Conservation (phyloP, 2,113 vertebrate genomes). For the Notothenia rossii region DNA sequence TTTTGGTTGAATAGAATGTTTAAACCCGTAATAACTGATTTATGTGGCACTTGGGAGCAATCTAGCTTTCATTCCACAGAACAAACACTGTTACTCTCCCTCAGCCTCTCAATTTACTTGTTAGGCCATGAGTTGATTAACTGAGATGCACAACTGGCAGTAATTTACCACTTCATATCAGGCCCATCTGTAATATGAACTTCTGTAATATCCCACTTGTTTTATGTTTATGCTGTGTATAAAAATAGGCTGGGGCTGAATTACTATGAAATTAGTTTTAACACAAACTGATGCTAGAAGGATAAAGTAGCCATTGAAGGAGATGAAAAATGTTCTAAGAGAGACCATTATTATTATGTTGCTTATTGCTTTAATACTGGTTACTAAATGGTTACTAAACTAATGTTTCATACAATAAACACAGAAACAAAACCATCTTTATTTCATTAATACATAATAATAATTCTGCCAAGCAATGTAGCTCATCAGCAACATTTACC, state of each 20-base stretch:
- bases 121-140: slow-evolving; percentile 2
- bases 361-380: too few relatives aligned
- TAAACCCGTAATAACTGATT: not conserved
- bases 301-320: not conserved
- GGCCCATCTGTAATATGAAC: not conserved
- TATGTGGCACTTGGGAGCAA: not conserved
- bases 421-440: too few relatives aligned
- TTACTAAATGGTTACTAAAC: too few relatives aligned
- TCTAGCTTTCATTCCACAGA: not conserved
- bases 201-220: not conserved
- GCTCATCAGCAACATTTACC: too few relatives aligned
- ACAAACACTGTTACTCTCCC: not conserved
- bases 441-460: too few relatives aligned
- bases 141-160: not conserved
- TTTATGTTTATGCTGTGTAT: not conserved
- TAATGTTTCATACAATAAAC: too few relatives aligned
- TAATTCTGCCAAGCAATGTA: too few relatives aligned
- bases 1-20: not conserved
- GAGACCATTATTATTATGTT: not conserved
- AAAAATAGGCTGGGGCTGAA: not conserved
- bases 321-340: not conserved
- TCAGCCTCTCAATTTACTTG: not conserved
- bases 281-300: not conserved
- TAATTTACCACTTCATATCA: not conserved
- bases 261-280: not conserved